phyloP scores from a whole-genome alignment of 2,888 invertebrate species.

The Agonopterix heracliana region DNA sequence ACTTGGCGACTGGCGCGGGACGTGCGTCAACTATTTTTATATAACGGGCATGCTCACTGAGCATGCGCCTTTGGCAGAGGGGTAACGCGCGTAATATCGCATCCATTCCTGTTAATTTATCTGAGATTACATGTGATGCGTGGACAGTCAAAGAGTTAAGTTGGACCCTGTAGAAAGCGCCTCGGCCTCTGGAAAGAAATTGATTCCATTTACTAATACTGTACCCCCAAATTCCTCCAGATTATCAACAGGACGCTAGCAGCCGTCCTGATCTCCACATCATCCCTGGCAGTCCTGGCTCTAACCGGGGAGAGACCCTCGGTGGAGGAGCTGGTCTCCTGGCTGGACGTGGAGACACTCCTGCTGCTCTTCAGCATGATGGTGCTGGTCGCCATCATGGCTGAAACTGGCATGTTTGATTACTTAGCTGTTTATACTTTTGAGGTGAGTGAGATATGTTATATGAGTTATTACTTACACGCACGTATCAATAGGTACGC shows the following conservation, averaged over 20 bases:
- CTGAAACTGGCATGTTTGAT: conserved; percentile 93
- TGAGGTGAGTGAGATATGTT: conserved; percentile 68
- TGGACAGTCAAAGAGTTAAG: no score
- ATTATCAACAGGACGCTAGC: conserved; percentile 81
- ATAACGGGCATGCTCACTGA: no score
- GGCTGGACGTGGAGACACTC: conserved; percentile 90
- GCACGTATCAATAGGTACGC: no score
- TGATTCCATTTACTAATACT: no score
- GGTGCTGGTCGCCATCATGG: conserved; percentile 89
- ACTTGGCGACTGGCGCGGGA: no score
- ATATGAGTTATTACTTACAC: neutral
- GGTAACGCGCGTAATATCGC: no score
- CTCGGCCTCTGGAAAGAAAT: no score
- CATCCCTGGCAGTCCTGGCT: conserved; percentile 84
- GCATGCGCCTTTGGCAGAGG: no score
- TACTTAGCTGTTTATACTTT: conserved; percentile 87
- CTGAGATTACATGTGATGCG: no score
- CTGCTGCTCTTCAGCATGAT: conserved; percentile 93
- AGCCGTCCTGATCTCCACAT: conserved; percentile 85
- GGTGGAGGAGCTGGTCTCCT: conserved; percentile 84
- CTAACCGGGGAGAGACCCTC: conserved; percentile 85
- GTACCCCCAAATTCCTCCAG: neutral
- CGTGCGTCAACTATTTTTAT: no score
- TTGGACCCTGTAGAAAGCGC: no score
- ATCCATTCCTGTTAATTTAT: no score